A percentile compares a stretch with the other conserved stretches of the same genome.
phyloP scores from a whole-genome alignment of 2,888 invertebrate species.

The Podotricha telesiphe region DNA sequence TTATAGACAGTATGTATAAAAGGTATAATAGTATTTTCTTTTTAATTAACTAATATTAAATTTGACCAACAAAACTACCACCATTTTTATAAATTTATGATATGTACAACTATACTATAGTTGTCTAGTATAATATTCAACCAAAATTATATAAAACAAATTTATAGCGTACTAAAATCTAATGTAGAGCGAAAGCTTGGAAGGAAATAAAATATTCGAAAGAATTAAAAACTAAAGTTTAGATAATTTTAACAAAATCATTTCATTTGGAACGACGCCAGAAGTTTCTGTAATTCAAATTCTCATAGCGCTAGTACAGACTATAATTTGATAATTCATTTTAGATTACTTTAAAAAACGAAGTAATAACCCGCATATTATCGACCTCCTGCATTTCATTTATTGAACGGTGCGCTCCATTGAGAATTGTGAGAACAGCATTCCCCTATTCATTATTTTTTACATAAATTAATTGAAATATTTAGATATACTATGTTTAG shows the following conservation, averaged over 20 bases:
- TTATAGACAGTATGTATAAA: too few relatives aligned
- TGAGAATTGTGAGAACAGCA: constrained; percentile 46
- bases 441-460: constrained; percentile 45
- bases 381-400: constrained; percentile 56
- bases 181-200: background rate
- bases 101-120: background rate
- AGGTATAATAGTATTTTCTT: too few relatives aligned
- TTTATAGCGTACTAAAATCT: background rate
- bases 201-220: background rate
- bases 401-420: constrained; percentile 57
- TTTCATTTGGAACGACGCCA: constrained; percentile 69
- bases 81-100: background rate
- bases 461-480: constrained; percentile 17
- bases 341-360: constrained; percentile 31
- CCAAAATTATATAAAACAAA: background rate
- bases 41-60: too few relatives aligned
- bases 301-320: constrained; percentile 22
- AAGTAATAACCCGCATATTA: constrained; percentile 41
- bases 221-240: background rate
- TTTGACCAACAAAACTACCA: background rate
- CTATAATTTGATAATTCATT: constrained; percentile 14
- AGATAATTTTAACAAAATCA: constrained; percentile 47
- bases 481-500: constrained; percentile 3
- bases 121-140: background rate
- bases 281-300: constrained; percentile 60